Evolutionary conservation across 2,113 vertebrate genomes (phyloP).

Genomic region (Salvelinus alpinus): DNA sequence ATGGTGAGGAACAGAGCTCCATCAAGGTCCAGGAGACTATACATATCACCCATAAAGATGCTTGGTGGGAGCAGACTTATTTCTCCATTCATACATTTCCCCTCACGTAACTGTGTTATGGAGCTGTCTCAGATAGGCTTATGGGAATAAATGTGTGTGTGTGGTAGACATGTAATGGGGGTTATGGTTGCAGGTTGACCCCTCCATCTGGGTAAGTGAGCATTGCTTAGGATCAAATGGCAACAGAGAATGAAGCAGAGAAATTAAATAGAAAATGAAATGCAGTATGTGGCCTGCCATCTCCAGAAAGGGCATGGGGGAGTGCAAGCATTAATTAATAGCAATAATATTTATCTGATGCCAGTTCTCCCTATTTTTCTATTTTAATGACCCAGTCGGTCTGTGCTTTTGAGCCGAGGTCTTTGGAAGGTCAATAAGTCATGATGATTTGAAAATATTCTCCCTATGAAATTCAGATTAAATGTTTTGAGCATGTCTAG

Average conservation of each 20-base stretch:
- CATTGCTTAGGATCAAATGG: not conserved
- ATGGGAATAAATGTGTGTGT: not conserved
- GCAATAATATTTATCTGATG: not conserved
- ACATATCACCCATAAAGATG: no score
- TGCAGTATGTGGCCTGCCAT: constrained; percentile 32
- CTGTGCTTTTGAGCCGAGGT: no score
- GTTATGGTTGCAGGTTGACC: constrained; percentile 30
- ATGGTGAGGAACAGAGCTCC: not conserved
- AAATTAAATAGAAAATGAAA: constrained; percentile 7
- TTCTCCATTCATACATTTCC: no score
- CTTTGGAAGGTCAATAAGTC: no score
- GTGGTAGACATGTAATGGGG: constrained; percentile 11
- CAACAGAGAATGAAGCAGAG: no score
- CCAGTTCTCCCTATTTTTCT: not conserved
- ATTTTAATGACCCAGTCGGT: no score
- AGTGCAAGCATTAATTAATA: not conserved
- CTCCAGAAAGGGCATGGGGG: not conserved
- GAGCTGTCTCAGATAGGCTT: constrained; percentile 17
- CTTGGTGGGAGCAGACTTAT: constrained; percentile 20
- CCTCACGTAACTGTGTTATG: constrained; percentile 44
- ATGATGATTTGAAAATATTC: no score
- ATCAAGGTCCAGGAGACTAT: not conserved
- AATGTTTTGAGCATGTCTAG: no score
- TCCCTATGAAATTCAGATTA: no score
- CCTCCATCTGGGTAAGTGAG: constrained; percentile 54